A percentile compares a stretch with the other conserved stretches of the same genome.
Evolutionary conservation across 2,797 vertebrate genomes (phyloP).

Genomic region (Dromococcyx pavoninus): DNA sequence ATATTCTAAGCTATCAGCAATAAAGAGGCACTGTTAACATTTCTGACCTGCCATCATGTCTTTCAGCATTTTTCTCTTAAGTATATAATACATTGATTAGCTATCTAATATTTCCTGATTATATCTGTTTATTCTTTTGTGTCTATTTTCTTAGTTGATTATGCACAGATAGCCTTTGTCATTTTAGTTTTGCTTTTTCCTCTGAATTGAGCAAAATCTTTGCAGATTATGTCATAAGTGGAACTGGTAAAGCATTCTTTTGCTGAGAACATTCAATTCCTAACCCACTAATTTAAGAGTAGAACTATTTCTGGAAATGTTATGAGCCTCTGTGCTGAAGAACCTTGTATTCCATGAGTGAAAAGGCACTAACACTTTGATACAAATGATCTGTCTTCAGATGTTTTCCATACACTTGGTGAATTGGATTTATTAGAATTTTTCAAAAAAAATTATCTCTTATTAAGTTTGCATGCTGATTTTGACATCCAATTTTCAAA

Average conservation of each 20-base stretch:
- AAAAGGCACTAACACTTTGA: background rate
- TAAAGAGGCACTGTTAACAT: background rate
- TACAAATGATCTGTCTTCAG: background rate
- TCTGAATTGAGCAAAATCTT: background rate
- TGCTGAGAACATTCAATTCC: background rate
- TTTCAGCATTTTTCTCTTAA: background rate
- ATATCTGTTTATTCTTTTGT: background rate
- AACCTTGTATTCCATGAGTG: slow-evolving; percentile 4
- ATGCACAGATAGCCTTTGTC: background rate
- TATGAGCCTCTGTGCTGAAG: background rate
- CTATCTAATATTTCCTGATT: background rate
- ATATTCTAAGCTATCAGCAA: background rate
- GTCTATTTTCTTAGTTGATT: background rate
- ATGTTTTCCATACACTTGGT: background rate
- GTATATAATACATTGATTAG: background rate
- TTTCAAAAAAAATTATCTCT: background rate
- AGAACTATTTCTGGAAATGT: slow-evolving; percentile 38
- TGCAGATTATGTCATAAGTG: background rate
- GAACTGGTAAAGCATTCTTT: slow-evolving; percentile 22
- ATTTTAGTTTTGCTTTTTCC: background rate
- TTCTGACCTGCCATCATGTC: background rate
- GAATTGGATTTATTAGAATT: background rate
- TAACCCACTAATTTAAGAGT: slow-evolving; percentile 47
- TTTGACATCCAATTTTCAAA: background rate
- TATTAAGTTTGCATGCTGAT: background rate